Conservation (phyloP, 1,140 invertebrate species). For the Xylocopa sonorina region DNA sequence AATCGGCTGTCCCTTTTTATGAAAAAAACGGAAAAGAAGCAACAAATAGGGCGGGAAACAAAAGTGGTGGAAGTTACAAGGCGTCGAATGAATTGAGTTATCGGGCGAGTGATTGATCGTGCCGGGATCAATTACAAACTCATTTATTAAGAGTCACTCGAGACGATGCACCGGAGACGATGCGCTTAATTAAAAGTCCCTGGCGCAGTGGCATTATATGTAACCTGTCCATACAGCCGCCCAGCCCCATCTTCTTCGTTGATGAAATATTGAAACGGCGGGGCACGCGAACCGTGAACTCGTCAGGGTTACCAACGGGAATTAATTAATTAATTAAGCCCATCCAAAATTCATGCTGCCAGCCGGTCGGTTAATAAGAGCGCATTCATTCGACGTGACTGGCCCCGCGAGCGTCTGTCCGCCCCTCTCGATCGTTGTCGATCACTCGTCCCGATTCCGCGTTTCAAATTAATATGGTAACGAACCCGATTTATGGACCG, state of each 20-base stretch:
- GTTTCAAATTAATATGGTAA: slow-evolving; percentile 62
- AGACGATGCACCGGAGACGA: not conserved
- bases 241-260: not conserved
- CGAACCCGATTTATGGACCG: slow-evolving; percentile 51
- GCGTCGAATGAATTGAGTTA: not conserved
- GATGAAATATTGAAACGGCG: not conserved
- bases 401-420: not conserved
- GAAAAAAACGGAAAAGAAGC: too few relatives aligned
- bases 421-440: not conserved
- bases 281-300: not conserved
- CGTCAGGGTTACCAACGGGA: not conserved
- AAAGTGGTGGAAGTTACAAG: too few relatives aligned
- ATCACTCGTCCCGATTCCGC: not conserved
- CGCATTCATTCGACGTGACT: not conserved
- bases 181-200: not conserved
- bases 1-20: not conserved
- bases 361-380: not conserved
- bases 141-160: not conserved
- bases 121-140: not conserved
- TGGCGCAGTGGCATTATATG: not conserved
- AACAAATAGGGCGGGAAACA: too few relatives aligned
- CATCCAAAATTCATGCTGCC: slow-evolving; percentile 34
- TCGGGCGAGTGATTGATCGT: not conserved
- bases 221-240: not conserved
- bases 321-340: slow-evolving; percentile 42